These are phyloP conservation scores for human (Homo sapiens) DNA, from an alignment of 2,113 vertebrate genomes.

Conservation along the genomic window GRCh38 chr1:87168501-87169000, in stretches of 20 bases:
- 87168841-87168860: conserved; percentile 87
- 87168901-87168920: conserved; percentile 86
- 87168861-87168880: conserved; percentile 78
- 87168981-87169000: conserved; percentile 88
- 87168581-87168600: conserved; percentile 49
- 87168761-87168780: conserved; percentile 88
- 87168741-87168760: conserved; percentile 85
- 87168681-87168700: conserved; percentile 89
- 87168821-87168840: conserved; percentile 86
- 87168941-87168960: conserved; percentile 83
- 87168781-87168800: conserved; percentile 85
- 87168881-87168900: conserved; percentile 85
- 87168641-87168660: conserved; percentile 81
- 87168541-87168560: conserved; percentile 77
- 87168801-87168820: conserved; percentile 84
- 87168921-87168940: conserved; percentile 86
- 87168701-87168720: conserved; percentile 84
- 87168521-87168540: conserved; percentile 79
- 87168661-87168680: conserved; percentile 85
- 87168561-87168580: conserved; percentile 78
- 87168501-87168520: conserved; percentile 81
- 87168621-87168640: conserved; percentile 82
- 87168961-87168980: conserved; percentile 86
- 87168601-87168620: conserved; percentile 79
- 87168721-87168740: conserved; percentile 88